Base-by-base conservation (phyloP, 2,797 vertebrate species). In the Pantherophis vulpinus region DNA sequence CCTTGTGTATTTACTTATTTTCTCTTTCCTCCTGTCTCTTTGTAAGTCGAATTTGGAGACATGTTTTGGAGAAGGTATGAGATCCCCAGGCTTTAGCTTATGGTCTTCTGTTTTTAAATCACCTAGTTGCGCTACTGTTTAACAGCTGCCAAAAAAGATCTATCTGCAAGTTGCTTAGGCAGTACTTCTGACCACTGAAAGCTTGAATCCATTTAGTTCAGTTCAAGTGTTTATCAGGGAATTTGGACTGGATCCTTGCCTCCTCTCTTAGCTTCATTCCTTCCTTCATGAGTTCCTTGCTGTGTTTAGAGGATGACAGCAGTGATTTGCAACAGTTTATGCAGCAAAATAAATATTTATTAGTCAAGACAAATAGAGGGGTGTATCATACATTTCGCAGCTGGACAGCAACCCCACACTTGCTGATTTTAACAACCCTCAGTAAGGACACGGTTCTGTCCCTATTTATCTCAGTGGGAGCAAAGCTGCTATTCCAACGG, bases 251-350 rank as follows among this genome's bases (percentile, higher is more conserved):
- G 4, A 12, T 87, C 3, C 0, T 0, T 54, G 37, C 87, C 55
- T 16, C 5, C 3, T 74, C 94, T 16, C 9, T 18, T 59, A 27
- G 32, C 18, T 14, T n/a, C 14, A 88, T 86, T 56, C 5, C 1
- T 87, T 6, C 5, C 5, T 88, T 89, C 58, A 74, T 37, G 32
- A 27, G 58, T 0, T 87, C 0, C 23, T 93, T 58, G 89, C 27
- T 86, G 29, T 87, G 83, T 91, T 94, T 92, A 59, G 37, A 59
- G 27, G 86, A 89, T 89, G 93, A 94, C 55, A 90, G 23, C 47
- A 91, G 79, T 54, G 87, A 91, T 88, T 93, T 58, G 93, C 92
- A 88, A 63, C 27, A 89, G 18, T 23, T 86, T 1, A 37, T 23
- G 93, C 47, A 94, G n/a, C 37, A 94, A 55, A 90, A 86, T 86